phyloP scores from a whole-genome alignment of 2,113 vertebrate genomes.

The Apus apus region DNA sequence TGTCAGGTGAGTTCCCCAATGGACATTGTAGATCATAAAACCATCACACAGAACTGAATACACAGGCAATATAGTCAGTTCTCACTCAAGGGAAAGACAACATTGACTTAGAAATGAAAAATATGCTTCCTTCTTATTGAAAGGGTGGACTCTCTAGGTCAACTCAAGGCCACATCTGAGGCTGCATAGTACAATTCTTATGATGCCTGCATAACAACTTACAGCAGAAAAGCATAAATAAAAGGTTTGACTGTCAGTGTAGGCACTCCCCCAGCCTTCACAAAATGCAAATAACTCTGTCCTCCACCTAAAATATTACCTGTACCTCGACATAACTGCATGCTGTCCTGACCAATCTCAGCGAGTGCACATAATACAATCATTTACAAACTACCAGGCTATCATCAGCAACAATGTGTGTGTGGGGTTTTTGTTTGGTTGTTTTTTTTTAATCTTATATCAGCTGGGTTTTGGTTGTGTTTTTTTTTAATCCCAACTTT shows the following conservation, averaged over 20 bases:
- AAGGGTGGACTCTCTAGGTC: not conserved
- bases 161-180: not conserved
- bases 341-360: not conserved
- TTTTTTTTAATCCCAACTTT: not conserved
- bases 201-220: not conserved
- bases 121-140: not conserved
- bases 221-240: not conserved
- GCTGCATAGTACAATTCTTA: not conserved
- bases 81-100: not conserved
- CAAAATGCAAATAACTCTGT: not conserved
- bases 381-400: not conserved
- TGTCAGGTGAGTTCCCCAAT: slow-evolving; percentile 7
- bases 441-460: too few species aligned
- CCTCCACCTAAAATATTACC: not conserved
- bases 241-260: not conserved
- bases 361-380: fast-evolving
- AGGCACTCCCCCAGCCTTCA: not conserved
- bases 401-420: not conserved
- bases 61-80: slow-evolving; percentile 20
- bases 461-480: too few species aligned
- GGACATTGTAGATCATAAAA: slow-evolving; percentile 18
- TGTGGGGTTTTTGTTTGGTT: not conserved
- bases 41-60: slow-evolving; percentile 29
- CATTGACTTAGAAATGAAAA: slow-evolving; percentile 33
- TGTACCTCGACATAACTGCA: not conserved